Conservation (phyloP, 64 coral and sea anemone genomes). For the Acropora yongei region DNA sequence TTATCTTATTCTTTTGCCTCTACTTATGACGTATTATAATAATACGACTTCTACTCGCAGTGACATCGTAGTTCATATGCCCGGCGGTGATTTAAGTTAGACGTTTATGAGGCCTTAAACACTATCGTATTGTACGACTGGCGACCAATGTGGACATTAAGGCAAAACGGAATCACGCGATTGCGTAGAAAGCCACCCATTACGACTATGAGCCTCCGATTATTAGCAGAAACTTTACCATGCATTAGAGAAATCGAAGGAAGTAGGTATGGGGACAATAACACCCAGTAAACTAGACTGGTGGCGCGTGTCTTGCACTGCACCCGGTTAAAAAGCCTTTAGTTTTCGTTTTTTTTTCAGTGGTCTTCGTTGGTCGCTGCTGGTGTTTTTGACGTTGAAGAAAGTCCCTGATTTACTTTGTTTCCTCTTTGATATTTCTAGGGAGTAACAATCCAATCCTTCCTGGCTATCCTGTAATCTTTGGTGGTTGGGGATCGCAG, state of each 20-base stretch:
- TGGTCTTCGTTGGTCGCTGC: neutral
- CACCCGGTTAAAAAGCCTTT: neutral
- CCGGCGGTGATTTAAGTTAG: neutral
- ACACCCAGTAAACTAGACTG: neutral
- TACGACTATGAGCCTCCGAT: neutral
- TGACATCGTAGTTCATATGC: neutral
- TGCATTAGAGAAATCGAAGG: neutral
- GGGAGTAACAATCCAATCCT: constrained; percentile 26
- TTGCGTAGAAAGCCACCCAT: too few relatives aligned
- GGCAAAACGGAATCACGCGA: too few relatives aligned
- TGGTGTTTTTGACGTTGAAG: neutral
- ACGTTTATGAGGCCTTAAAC: neutral
- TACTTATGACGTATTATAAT: neutral
- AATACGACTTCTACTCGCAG: neutral
- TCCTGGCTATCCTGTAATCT: constrained; percentile 29
- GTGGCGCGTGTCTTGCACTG: neutral
- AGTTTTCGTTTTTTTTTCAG: neutral
- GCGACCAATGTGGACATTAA: too few relatives aligned
- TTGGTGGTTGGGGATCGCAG: neutral
- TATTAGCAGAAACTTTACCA: neutral
- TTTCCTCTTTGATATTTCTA: neutral
- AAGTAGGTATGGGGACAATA: neutral
- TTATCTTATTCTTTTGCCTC: neutral
- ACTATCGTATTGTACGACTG: too few relatives aligned
- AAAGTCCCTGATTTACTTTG: neutral